Conservation (phyloP, 2,113 vertebrate genomes). For the Arothron firmamentum region DNA sequence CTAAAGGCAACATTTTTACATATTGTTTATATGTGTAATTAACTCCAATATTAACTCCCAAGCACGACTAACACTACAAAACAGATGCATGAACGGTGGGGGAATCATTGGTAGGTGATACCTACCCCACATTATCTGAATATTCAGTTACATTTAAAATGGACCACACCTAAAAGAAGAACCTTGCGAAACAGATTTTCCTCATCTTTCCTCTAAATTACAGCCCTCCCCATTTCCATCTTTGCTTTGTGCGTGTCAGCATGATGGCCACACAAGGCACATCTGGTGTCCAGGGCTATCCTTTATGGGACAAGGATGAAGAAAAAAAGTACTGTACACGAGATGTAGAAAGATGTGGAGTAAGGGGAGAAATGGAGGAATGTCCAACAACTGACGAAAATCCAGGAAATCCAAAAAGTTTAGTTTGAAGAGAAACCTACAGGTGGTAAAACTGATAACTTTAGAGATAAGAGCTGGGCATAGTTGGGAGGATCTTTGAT, state of each 20-base stretch:
- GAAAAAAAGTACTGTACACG: conserved; percentile 6
- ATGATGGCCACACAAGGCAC: conserved; percentile 19
- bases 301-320: not conserved
- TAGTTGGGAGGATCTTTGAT: conserved; percentile 15
- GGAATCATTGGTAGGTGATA: no score
- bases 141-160: no score
- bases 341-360: not conserved
- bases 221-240: not conserved
- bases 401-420: not conserved
- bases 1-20: no score
- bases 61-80: no score
- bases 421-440: not conserved
- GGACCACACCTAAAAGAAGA: not conserved
- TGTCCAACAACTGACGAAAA: not conserved
- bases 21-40: no score
- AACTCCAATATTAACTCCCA: no score
- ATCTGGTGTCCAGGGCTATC: conserved; percentile 27
- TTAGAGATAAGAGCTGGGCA: conserved; percentile 32
- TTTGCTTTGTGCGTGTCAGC: conserved; percentile 6
- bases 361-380: not conserved
- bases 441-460: conserved; percentile 2
- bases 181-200: not conserved
- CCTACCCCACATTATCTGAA: not conserved
- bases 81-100: no score
- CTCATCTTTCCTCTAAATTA: not conserved